Conservation (phyloP, 1,140 invertebrate genomes). For the Antheraea pernyi region DNA sequence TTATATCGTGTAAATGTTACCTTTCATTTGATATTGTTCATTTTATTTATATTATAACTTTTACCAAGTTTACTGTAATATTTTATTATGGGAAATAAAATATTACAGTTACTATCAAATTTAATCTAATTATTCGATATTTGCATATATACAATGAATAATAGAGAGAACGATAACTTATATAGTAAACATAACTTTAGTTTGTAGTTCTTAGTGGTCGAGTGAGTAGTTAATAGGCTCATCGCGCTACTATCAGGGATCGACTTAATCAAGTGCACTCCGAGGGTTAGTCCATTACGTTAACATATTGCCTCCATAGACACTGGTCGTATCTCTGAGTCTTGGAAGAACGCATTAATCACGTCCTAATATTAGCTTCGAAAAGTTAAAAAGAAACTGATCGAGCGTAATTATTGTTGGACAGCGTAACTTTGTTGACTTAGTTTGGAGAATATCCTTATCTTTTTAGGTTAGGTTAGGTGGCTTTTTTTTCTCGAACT, state of each 20-base stretch:
- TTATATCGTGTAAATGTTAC: too few relatives aligned
- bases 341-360: background rate
- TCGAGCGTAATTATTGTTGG: too few relatives aligned
- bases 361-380: background rate
- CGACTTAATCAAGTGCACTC: constrained; percentile 51
- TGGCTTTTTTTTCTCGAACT: too few relatives aligned
- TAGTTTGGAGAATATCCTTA: too few relatives aligned
- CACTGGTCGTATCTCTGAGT: constrained; percentile 15
- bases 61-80: too few relatives aligned
- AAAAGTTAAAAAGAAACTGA: background rate
- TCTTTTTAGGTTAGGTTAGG: too few relatives aligned
- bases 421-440: too few relatives aligned
- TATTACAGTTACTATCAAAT: too few relatives aligned
- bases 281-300: constrained; percentile 40
- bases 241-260: constrained; percentile 33
- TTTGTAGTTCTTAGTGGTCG: constrained; percentile 11
- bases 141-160: background rate
- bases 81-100: too few relatives aligned
- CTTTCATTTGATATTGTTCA: too few relatives aligned
- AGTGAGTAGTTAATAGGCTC: constrained; percentile 30
- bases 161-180: background rate
- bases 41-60: too few relatives aligned
- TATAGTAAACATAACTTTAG: background rate
- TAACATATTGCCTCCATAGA: constrained; percentile 45
- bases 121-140: too few relatives aligned